Evolutionary conservation across 2,888 invertebrate species (phyloP).

Genomic region (Anoncus sp.): DNA sequence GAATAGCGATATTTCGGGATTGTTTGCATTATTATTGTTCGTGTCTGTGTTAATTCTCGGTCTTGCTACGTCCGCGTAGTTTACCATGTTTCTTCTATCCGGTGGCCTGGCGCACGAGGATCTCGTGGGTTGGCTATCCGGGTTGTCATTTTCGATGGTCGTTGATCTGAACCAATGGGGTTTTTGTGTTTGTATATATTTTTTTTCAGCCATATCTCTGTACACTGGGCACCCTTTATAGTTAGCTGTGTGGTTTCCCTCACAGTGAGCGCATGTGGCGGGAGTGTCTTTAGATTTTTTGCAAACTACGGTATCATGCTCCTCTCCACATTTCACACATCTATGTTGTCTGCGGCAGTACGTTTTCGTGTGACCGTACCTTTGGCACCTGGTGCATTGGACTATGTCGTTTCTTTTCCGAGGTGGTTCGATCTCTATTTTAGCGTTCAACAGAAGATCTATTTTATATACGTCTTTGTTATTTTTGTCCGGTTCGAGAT

Average conservation of each 20-base stretch:
- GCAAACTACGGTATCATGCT: conserved; percentile 76
- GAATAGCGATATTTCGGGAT: too few relatives aligned
- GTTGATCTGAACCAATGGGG: conserved; percentile 5
- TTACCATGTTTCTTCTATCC: not conserved
- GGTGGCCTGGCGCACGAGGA: too few relatives aligned
- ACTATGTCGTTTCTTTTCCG: conserved; percentile 70
- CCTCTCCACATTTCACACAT: conserved; percentile 83
- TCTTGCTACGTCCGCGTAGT: conserved; percentile 1
- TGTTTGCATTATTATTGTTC: not conserved
- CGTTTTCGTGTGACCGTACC: conserved; percentile 83
- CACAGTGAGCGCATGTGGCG: conserved; percentile 18
- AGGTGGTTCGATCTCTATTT: conserved; percentile 80
- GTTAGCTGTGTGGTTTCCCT: conserved; percentile 11
- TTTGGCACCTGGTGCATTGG: conserved; percentile 83
- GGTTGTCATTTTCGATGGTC: too few relatives aligned
- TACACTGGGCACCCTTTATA: conserved; percentile 27
- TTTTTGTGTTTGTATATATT: conserved; percentile 9
- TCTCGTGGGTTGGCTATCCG: not conserved
- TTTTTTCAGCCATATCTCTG: not conserved
- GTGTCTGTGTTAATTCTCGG: not conserved
- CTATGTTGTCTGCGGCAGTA: conserved; percentile 80
- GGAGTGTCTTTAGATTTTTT: conserved; percentile 22
- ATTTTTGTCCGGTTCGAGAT: too few relatives aligned
- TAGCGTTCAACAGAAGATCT: conserved; percentile 57
- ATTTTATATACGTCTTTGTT: conserved; percentile 66